Conservation (phyloP, 23 tunicate species). For the Trididemnum clinides region DNA sequence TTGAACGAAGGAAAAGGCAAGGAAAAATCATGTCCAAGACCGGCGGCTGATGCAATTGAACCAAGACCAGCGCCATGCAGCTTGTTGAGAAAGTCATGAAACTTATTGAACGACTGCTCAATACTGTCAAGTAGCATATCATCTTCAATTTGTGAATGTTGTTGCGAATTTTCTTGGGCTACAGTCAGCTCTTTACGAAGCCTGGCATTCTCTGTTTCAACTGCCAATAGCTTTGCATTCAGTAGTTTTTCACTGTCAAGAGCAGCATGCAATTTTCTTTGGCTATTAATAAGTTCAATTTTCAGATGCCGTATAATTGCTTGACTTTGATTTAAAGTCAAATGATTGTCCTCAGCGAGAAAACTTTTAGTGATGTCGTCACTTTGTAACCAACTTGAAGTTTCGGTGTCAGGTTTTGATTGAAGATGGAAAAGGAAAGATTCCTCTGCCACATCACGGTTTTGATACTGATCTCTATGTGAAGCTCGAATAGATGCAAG, state of each 20-base stretch:
- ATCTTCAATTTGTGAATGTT: constrained; percentile 72
- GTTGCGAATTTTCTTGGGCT: constrained; percentile 34
- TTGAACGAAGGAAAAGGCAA: too few species aligned
- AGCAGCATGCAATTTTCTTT: constrained; percentile 37
- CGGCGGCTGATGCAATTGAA: constrained; percentile 60
- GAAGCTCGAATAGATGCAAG: constrained; percentile 75
- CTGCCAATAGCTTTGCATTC: constrained; percentile 23
- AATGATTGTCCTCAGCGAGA: not conserved
- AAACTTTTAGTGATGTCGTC: not conserved
- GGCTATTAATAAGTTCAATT: constrained; percentile 34
- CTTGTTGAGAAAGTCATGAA: constrained; percentile 85
- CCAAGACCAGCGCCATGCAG: constrained; percentile 61
- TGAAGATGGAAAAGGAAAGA: not conserved
- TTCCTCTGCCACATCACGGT: constrained; percentile 14
- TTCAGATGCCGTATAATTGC: constrained; percentile 28
- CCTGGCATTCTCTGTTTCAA: constrained; percentile 75
- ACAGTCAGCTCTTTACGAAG: constrained; percentile 53
- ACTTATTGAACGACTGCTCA: constrained; percentile 83
- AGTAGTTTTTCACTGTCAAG: constrained; percentile 51
- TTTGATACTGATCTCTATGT: constrained; percentile 39
- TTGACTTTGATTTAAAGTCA: not conserved
- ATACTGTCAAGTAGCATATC: constrained; percentile 76
- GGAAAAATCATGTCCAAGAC: constrained; percentile 28
- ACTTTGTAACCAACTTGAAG: not conserved
- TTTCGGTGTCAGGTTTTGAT: not conserved